These are phyloP conservation scores for Cotesia glomerata DNA, from an alignment of 1,140 invertebrate genomes.

Conservation along the genomic window DNA sequence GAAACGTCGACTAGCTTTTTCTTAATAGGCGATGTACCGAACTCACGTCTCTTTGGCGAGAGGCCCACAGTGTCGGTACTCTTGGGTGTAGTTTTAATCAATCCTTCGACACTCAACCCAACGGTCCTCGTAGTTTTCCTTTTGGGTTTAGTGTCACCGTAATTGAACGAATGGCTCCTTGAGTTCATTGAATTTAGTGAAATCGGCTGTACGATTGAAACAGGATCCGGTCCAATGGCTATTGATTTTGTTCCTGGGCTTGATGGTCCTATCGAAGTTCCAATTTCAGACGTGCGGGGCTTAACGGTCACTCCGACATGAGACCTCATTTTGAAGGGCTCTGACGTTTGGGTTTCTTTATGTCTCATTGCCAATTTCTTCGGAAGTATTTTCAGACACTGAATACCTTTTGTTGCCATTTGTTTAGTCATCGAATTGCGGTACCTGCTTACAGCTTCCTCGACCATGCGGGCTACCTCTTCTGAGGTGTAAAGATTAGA, in stretches of 20 bases:
- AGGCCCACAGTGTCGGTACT: constrained; percentile 53
- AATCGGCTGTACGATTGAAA: constrained; percentile 32
- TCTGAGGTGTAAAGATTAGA: constrained; percentile 43
- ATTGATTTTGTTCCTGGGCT: constrained; percentile 46
- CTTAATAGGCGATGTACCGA: constrained; percentile 61
- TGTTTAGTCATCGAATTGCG: constrained; percentile 38
- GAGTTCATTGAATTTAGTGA: constrained; percentile 53
- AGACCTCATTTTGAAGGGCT: constrained; percentile 47
- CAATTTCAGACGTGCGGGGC: constrained; percentile 52
- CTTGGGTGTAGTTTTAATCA: constrained; percentile 43
- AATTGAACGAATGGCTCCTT: constrained; percentile 55
- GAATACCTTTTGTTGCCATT: constrained; percentile 35
- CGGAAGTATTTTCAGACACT: constrained; percentile 37
- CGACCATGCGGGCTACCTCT: constrained; percentile 42
- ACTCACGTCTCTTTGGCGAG: constrained; percentile 49
- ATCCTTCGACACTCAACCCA: constrained; percentile 44
- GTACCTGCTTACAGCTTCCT: constrained; percentile 44
- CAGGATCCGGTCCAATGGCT: constrained; percentile 48
- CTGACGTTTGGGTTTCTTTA: constrained; percentile 52
- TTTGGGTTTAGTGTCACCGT: constrained; percentile 48
- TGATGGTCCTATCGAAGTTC: constrained; percentile 40
- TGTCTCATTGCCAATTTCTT: constrained; percentile 41
- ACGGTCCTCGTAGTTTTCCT: constrained; percentile 45
- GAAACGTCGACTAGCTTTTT: constrained; percentile 63
- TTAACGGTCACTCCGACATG: constrained; percentile 58